Conservation (phyloP, 2,888 invertebrate genomes). For the Scelioninae gen. 1 region DNA sequence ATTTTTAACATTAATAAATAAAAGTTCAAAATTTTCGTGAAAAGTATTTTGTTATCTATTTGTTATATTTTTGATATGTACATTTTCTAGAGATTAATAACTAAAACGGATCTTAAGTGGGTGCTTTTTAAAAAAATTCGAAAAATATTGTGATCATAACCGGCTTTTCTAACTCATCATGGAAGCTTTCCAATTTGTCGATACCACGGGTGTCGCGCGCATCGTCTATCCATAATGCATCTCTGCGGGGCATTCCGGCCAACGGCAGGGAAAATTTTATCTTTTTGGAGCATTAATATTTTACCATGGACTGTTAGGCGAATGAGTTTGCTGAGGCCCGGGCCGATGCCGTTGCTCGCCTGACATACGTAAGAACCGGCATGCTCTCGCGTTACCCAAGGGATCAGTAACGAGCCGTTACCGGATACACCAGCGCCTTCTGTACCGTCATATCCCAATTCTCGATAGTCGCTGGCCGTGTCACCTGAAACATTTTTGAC, state of each 20-base stretch:
- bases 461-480: constrained; percentile 86
- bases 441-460: constrained; percentile 84
- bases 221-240: constrained; percentile 43
- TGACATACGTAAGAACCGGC: constrained; percentile 87
- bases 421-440: constrained; percentile 83
- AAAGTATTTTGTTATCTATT: too few species aligned
- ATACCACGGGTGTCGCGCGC: constrained; percentile 34
- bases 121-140: neutral
- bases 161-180: constrained; percentile 21
- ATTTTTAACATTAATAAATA: too few species aligned
- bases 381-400: constrained; percentile 85
- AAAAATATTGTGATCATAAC: constrained; percentile 1
- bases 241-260: constrained; percentile 13
- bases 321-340: constrained; percentile 87
- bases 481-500: constrained; percentile 77
- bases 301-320: constrained; percentile 87
- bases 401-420: constrained; percentile 86
- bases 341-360: constrained; percentile 87
- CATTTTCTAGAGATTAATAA: too few species aligned
- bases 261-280: constrained; percentile 58
- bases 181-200: constrained; percentile 53
- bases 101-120: too few species aligned
- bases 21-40: too few species aligned
- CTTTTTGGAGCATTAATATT: constrained; percentile 75
- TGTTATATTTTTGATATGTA: too few species aligned